Evolutionary conservation across 37 sponge, comb jelly and placozoan genomes (phyloP).

Genomic region (Spongia lamella): DNA sequence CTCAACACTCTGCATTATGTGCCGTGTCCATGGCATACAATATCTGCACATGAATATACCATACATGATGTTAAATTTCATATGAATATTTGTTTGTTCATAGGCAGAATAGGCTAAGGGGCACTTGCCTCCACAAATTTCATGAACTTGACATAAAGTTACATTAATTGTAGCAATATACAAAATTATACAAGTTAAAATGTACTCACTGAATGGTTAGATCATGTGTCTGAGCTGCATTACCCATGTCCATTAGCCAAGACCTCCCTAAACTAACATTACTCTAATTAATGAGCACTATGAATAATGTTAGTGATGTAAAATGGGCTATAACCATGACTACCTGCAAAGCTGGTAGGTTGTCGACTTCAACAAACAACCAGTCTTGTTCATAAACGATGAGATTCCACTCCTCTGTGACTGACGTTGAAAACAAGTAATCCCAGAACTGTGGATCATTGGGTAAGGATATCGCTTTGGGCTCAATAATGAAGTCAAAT

Average conservation of each 20-base stretch:
- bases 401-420: slow-evolving; percentile 42
- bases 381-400: slow-evolving; percentile 88
- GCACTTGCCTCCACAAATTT: too few relatives aligned
- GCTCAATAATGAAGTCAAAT: slow-evolving; percentile 66
- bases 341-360: slow-evolving; percentile 13
- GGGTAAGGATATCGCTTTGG: slow-evolving; percentile 39
- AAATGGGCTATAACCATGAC: neutral
- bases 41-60: too few relatives aligned
- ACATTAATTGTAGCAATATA: too few relatives aligned
- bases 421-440: slow-evolving; percentile 57
- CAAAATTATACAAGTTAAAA: too few relatives aligned
- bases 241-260: slow-evolving; percentile 78
- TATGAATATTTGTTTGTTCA: too few relatives aligned
- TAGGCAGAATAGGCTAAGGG: too few relatives aligned
- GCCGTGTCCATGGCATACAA: slow-evolving; percentile 57
- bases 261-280: slow-evolving; percentile 27
- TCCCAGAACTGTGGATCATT: slow-evolving; percentile 53
- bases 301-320: too few relatives aligned
- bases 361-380: slow-evolving; percentile 25
- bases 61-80: too few relatives aligned
- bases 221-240: slow-evolving; percentile 56
- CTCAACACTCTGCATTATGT: slow-evolving; percentile 35
- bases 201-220: slow-evolving; percentile 73
- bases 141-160: too few relatives aligned
- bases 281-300: too few relatives aligned